These are phyloP conservation scores for Xenus cinereus DNA, from an alignment of 2,113 vertebrate genomes.

Conservation along the genomic window DNA sequence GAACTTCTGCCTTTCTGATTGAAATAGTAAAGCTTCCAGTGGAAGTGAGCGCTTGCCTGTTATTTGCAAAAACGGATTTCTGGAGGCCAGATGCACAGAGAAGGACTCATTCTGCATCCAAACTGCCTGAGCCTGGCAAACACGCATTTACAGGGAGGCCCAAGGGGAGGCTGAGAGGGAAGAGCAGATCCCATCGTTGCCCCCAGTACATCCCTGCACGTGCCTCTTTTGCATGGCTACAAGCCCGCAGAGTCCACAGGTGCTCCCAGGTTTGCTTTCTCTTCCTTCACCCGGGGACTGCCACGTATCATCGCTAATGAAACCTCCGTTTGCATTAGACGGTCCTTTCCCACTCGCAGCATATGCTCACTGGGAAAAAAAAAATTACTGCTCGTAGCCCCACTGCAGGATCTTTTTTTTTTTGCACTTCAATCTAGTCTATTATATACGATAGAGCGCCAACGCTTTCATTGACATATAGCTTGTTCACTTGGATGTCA, in stretches of 20 bases:
- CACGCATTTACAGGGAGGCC: not conserved
- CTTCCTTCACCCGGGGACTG: not conserved
- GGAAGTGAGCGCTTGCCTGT: not conserved
- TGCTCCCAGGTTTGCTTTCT: slow-evolving; percentile 28
- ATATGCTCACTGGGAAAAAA: slow-evolving; percentile 57
- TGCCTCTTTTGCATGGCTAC: not conserved
- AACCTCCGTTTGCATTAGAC: slow-evolving; percentile 47
- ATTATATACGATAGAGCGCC: slow-evolving; percentile 55
- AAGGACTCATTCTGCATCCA: not conserved
- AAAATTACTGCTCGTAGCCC: slow-evolving; percentile 47
- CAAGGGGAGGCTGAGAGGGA: not conserved
- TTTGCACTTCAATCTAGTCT: slow-evolving; percentile 61
- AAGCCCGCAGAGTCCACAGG: not conserved
- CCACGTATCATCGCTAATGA: slow-evolving; percentile 40
- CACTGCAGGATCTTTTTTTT: slow-evolving; percentile 28
- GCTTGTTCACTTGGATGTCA: slow-evolving; percentile 71
- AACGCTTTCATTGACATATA: slow-evolving; percentile 68
- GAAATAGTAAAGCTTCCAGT: not conserved
- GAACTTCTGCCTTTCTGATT: not conserved
- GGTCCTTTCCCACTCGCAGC: slow-evolving; percentile 54
- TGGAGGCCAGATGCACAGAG: not conserved
- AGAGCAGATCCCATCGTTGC: not conserved
- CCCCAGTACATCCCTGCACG: not conserved
- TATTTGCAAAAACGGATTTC: not conserved
- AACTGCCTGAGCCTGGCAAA: not conserved